A percentile compares a stretch with the other conserved stretches of the same genome.
These are phyloP conservation scores for Alauda arvensis DNA, from an alignment of 2,797 vertebrate genomes.

Conservation along the genomic window DNA sequence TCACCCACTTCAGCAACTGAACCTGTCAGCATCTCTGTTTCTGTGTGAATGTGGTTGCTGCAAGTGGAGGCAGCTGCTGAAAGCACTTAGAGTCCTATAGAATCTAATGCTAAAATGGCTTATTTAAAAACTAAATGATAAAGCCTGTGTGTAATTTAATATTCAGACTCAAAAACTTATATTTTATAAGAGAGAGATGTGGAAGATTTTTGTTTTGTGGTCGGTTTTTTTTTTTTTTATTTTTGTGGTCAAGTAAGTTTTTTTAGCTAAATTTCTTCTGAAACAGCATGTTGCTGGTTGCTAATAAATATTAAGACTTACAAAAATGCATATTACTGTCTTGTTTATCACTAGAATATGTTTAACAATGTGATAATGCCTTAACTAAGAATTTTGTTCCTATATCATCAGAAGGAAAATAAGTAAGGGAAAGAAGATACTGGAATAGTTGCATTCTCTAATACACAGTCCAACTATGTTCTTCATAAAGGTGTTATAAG, in stretches of 20 bases:
- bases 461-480: neutral
- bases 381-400: neutral
- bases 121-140: neutral
- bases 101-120: neutral
- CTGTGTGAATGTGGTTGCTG: neutral
- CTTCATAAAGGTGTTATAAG: neutral
- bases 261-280: neutral
- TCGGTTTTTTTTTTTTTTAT: neutral
- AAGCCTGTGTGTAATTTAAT: neutral
- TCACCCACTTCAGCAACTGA: neutral
- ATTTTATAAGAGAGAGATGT: fast-evolving
- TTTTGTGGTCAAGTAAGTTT: neutral
- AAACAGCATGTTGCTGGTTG: neutral
- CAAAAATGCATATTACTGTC: neutral
- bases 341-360: neutral
- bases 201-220: neutral
- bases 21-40: neutral
- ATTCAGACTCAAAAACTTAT: neutral
- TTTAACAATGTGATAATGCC: neutral
- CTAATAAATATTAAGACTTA: neutral
- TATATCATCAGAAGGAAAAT: fast-evolving
- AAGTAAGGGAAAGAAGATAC: neutral
- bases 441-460: neutral
- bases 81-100: neutral
- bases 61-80: neutral